Base-by-base conservation (phyloP, 1,140 invertebrate species). In the Drosophila pallidifrons region DNA sequence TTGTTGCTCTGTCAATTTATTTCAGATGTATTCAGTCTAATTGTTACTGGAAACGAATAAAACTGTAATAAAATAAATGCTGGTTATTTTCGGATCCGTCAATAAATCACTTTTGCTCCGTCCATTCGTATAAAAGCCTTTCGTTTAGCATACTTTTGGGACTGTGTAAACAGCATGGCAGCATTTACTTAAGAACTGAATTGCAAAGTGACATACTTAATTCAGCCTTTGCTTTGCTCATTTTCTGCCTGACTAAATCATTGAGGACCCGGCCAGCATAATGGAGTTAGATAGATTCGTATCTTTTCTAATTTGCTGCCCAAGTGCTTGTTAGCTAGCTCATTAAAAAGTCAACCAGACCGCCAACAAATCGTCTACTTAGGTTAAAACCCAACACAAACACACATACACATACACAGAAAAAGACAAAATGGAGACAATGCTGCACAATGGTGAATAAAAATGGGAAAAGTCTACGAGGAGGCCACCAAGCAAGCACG, bases 331-430 rank as follows among this genome's bases (percentile, higher is more conserved):
- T 57, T 67, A 55, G 43, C 46, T 30, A 66, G 76, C 81, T 82
- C 81, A 83, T 82, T 82, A 82, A 77, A 79, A 82, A 82, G 80
- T 79, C 81, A 78, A 69, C 63, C 49, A 68, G 59, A 79, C 66
- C 66, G 72, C 81, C 72, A 82, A 71, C 72, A 82, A 82, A 76
- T 79, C 73, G 60, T 76, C 52, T 71, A 75, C 67, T 82, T 82
- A 71, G 70, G 64, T 66, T 69, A 58, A 41, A 61, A 41, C 8
- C 41, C 41, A n/a, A 15, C 20, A n/a, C 4, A 28, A 11, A 63
- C 7, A 47, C 15, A 43, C 43, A 45, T 7, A 47, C 6, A n/a
- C 15, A 3, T 11, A 45, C 41, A 46, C 8, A 55, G 13, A 57
- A 13, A 25, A 35, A 30, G 64, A 11, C 3, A 52, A 41, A 8